Evolutionary conservation across 2,797 vertebrate genomes (phyloP), one percentile per base, ranked within the genome.

Genomic region (Channa striata): DNA sequence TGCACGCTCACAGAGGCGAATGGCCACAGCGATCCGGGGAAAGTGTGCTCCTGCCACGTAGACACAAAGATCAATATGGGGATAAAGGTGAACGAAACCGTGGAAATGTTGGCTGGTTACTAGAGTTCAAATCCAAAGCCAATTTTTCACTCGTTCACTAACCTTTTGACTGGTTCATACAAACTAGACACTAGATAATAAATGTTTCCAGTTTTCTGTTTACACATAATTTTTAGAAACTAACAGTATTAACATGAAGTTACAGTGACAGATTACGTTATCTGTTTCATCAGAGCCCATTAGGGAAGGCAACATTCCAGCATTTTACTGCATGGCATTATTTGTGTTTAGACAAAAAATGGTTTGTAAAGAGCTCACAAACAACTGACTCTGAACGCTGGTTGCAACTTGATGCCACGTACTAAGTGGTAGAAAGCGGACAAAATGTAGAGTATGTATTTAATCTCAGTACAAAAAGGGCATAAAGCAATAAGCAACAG

Each of bases 1-100:
- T 17, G 2, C 68, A 21, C 36, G 21, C 1, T 56, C 46, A 49
- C 49, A 4, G 20, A 4, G 6, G 2, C 17, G 11, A 33, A 21
- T 25, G 37, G 54, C 69, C 73, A 14, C 20, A 0, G 34, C 48
- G 72, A 74, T 58, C 1, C 20, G 50, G 66, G 39, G 50, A 77
- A 40, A 19, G 48, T 50, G 50, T 43, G 40, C 53, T 43, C 14
- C 37, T 61, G 69, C 51, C 73, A 78, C 13, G 42, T 78, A 0
- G 39, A 56, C 69, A 11, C 53, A 43, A 25, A 56, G 17, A 61
- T 73, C 39, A 60, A 59, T 56, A 52, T 14, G 16, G 34, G 7
- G 5, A 16, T 23, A 49, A 17, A 39, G 16, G 19, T 12, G 21
- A 19, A 39, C n/a, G 23, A 11, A 61, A 46, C 40, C 12, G 2